Base-by-base conservation (phyloP, 1,140 invertebrate genomes). In the Marisa cornuarietis region DNA sequence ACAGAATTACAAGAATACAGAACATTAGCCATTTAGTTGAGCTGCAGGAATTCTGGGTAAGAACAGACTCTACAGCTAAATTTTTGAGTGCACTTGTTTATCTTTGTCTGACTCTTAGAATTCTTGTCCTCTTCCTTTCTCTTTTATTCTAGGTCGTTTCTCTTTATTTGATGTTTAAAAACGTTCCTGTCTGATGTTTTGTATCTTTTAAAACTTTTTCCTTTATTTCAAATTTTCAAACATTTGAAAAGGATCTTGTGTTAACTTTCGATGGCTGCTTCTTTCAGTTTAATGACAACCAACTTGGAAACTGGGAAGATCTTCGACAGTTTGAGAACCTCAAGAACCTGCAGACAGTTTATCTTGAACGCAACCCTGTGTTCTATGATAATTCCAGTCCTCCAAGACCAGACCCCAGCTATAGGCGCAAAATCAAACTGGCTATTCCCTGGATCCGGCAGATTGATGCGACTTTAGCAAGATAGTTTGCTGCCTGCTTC, bases 21-120 rank as follows among this genome's bases (percentile, higher is more conserved):
- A 96, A 97, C 91, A 90, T 99, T 18, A 88, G 92, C 22, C 94
- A 96, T 90, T 92, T 99, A 82, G 87, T 84, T 11, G 90, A 94
- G 54, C 91, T 99, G 63, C 94, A 96, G 89, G 98, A 99, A 90
- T 94, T 99, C 88, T 99, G 98, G 98, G 96, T 97, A 93, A 93
- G 91, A 91, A 7, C 20, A 49, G 18, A 58, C 16, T 58, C 54
- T 6, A 14, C 11, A 58, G 54, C 9, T 14, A 11, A 14, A 58
- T 58, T 58, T 58, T 58, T 58, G 1, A 58, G 54, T 58, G 54
- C 6, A 6, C 31, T 42, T 42, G 31, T 42, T 42, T 42, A 42
- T 42, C 31, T 42, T 42, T 42, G 31, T 42, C 31, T 42, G 31
- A 42, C 31, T 42, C 31, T 42, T 42, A 6, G 31, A 42, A 42